Percentiles rank a stretch among this genome's conserved stretches.
These are phyloP conservation scores for Paradoxurus hermaphroditus DNA, from an alignment of 2,113 vertebrate genomes.

Conservation along the genomic window DNA sequence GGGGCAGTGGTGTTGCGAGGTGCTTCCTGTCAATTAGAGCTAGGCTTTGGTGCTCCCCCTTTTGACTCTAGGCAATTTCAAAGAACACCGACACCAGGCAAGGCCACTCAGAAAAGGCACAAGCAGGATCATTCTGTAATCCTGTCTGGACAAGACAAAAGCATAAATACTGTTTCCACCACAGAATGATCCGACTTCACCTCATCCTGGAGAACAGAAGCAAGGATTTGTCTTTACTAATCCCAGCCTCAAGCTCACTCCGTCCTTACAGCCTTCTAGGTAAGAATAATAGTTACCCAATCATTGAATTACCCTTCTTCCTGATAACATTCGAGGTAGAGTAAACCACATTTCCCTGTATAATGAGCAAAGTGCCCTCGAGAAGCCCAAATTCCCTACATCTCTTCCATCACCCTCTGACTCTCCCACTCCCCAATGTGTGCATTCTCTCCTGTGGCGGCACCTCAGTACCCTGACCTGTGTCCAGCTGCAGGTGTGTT, in stretches of 20 bases:
- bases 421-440: accelerated
- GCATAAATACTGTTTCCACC: background rate
- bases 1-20: background rate
- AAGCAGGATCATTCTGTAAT: background rate
- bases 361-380: background rate
- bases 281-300: no score
- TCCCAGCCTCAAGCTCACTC: background rate
- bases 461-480: accelerated
- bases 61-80: background rate
- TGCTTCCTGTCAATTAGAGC: background rate
- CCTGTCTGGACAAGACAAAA: background rate
- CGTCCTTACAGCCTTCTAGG: background rate
- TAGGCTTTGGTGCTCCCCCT: background rate
- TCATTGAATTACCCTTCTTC: background rate
- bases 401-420: background rate
- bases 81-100: background rate
- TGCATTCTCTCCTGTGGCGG: background rate
- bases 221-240: background rate
- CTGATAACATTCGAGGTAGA: background rate
- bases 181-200: background rate
- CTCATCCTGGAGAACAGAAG: background rate
- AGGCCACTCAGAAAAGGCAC: background rate
- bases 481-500: background rate
- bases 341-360: background rate
- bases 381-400: background rate